These are phyloP conservation scores for Octomys mimax DNA, from an alignment of 2,797 vertebrate species.

Conservation along the genomic window DNA sequence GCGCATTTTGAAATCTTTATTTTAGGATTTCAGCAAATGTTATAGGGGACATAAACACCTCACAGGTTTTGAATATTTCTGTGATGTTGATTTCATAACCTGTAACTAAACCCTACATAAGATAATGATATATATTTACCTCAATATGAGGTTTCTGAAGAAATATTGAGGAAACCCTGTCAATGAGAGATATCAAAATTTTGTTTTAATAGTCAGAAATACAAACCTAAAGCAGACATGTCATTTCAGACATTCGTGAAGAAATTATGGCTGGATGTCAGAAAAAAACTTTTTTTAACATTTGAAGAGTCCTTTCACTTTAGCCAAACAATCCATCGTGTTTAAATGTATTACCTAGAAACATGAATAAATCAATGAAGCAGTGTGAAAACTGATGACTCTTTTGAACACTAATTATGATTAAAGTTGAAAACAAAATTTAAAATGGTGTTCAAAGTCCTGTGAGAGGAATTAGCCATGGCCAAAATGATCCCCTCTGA, in stretches of 20 bases:
- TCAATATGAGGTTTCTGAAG: not conserved
- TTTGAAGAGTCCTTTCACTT: not conserved
- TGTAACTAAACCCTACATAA: slow-evolving; percentile 13
- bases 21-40: not conserved
- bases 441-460: not conserved
- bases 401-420: not conserved
- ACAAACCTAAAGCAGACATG: not conserved
- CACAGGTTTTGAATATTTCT: not conserved
- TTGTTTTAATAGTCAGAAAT: not conserved
- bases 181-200: not conserved
- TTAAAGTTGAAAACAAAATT: not conserved
- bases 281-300: not conserved
- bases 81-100: not conserved
- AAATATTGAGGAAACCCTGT: not conserved
- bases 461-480: not conserved
- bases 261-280: not conserved
- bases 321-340: not conserved
- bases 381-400: not conserved
- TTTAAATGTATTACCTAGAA: not conserved
- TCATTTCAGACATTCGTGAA: not conserved
- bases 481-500: not conserved
- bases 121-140: not conserved
- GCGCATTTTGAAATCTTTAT: not conserved
- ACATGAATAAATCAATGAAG: not conserved
- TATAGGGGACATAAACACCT: not conserved